A percentile compares a stretch with the other conserved stretches of the same genome.
These are phyloP conservation scores for Bombus breviceps DNA, from an alignment of 1,140 invertebrate genomes.

Conservation along the genomic window DNA sequence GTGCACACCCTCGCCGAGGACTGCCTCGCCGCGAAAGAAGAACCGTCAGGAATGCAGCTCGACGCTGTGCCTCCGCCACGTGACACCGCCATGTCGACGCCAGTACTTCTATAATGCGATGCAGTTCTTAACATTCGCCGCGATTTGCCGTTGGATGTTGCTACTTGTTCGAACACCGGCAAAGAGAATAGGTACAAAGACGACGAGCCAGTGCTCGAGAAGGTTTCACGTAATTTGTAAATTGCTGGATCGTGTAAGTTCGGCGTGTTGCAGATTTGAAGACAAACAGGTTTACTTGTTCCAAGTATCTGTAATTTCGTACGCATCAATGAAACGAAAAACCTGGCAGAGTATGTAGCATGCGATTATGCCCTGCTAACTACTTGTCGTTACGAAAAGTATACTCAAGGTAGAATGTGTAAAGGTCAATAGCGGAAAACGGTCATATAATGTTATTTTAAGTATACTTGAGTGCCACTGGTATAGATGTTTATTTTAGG, in stretches of 20 bases:
- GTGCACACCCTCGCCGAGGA: conserved; percentile 32
- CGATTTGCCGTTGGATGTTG: conserved; percentile 3
- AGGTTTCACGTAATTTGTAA: conserved; percentile 1
- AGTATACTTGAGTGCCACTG: background rate
- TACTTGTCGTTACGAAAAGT: background rate
- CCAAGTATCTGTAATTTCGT: background rate
- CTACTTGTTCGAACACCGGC: background rate
- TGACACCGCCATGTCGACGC: conserved; percentile 48
- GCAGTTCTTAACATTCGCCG: conserved; percentile 1
- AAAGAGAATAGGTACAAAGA: background rate
- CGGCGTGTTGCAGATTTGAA: background rate
- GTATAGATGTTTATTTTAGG: background rate
- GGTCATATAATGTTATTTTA: background rate
- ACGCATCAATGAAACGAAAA: background rate
- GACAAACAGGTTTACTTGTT: background rate
- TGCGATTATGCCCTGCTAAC: background rate
- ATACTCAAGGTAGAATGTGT: background rate
- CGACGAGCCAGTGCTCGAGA: background rate
- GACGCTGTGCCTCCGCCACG: conserved; percentile 49
- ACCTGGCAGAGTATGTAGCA: background rate
- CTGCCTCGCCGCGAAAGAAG: conserved; percentile 38
- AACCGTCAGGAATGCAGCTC: conserved; percentile 58
- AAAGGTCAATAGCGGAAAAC: no score
- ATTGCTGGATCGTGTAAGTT: no score
- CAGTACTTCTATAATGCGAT: conserved; percentile 17